phyloP scores from a whole-genome alignment of 2,113 vertebrate genomes.

The Chrysochloris asiatica region DNA sequence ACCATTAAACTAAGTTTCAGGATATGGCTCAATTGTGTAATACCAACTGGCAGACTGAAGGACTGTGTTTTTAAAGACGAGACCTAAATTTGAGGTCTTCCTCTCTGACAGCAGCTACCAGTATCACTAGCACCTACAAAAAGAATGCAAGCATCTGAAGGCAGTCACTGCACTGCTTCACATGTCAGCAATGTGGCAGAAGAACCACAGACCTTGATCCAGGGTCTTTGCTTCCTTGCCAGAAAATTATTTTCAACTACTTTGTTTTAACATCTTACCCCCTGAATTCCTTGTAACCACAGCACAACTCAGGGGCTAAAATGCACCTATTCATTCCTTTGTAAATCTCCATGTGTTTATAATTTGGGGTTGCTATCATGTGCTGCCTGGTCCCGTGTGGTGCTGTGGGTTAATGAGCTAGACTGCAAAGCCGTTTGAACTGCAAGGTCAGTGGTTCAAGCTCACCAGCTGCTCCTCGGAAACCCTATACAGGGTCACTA shows the following conservation, averaged over 20 bases:
- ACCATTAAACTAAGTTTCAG: slow-evolving; percentile 23
- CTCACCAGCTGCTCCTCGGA: no score
- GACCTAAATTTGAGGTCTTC: slow-evolving; percentile 56
- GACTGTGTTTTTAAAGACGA: slow-evolving; percentile 21
- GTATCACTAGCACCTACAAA: slow-evolving; percentile 73
- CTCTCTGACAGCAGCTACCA: slow-evolving; percentile 51
- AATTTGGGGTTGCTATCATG: slow-evolving; percentile 54
- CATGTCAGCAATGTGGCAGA: slow-evolving; percentile 59
- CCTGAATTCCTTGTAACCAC: slow-evolving; percentile 71
- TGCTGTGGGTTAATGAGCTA: no score
- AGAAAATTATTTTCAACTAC: slow-evolving; percentile 75
- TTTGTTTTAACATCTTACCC: slow-evolving; percentile 79
- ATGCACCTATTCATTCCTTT: slow-evolving; percentile 69
- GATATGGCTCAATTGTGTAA: slow-evolving; percentile 52
- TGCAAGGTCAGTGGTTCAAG: no score
- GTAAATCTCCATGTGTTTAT: slow-evolving; percentile 63
- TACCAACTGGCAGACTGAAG: background rate
- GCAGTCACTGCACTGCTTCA: slow-evolving; percentile 57
- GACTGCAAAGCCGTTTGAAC: no score
- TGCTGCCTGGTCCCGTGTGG: no score
- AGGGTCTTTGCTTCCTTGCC: slow-evolving; percentile 52
- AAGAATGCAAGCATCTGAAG: slow-evolving; percentile 76
- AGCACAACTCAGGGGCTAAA: slow-evolving; percentile 58
- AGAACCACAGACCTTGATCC: slow-evolving; percentile 63
- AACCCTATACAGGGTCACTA: no score